These are phyloP conservation scores for Recurvirostra avosetta DNA, from an alignment of 2,113 vertebrate species.

Conservation along the genomic window DNA sequence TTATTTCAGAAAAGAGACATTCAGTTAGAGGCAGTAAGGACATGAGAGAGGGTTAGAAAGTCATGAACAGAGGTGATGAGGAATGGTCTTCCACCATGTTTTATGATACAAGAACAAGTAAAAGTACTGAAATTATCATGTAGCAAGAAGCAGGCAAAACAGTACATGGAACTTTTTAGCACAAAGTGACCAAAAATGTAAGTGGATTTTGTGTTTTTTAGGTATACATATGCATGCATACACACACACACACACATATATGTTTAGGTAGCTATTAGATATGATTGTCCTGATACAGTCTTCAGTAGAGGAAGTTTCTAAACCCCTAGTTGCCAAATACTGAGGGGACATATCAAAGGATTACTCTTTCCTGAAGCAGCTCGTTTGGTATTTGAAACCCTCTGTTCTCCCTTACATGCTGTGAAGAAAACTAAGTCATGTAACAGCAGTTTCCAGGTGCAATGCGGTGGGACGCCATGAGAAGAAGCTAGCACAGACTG, in stretches of 20 bases:
- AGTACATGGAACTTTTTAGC: neutral
- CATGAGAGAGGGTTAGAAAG: neutral
- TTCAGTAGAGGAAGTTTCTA: neutral
- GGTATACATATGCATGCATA: neutral
- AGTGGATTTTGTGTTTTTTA: neutral
- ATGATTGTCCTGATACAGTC: neutral
- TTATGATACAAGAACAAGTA: neutral
- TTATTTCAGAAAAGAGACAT: neutral
- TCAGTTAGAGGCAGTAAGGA: neutral
- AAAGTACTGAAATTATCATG: neutral
- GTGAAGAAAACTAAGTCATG: neutral
- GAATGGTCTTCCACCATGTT: neutral
- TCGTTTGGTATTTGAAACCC: neutral
- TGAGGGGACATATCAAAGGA: neutral
- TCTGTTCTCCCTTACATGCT: fast-evolving
- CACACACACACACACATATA: fast-evolving
- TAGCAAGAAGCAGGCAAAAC: neutral
- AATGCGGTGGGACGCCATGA: neutral
- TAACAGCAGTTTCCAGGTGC: neutral
- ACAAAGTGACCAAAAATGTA: neutral
- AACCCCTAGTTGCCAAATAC: neutral
- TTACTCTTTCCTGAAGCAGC: neutral
- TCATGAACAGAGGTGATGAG: neutral
- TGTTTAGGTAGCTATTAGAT: neutral
- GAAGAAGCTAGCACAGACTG: neutral